Conservation (phyloP, 2,888 invertebrate genomes). For the Andrena bucephala region DNA sequence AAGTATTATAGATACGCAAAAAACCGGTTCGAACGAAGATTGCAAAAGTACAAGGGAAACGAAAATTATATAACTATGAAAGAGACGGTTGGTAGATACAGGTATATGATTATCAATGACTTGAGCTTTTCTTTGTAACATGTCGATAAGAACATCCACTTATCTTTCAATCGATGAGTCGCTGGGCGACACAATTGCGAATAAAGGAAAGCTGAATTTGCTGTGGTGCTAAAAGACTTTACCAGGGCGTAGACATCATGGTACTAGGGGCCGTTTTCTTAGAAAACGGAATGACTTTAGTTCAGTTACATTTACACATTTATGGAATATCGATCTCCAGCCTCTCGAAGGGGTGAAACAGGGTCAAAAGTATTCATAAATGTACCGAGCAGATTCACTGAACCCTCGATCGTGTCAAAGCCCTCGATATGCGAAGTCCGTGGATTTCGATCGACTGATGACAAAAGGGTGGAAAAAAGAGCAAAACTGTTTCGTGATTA, state of each 20-base stretch:
- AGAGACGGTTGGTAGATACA: neutral
- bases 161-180: neutral
- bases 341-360: conserved; percentile 4
- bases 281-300: conserved; percentile 69
- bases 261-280: conserved; percentile 40
- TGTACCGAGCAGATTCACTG: conserved; percentile 57
- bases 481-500: neutral
- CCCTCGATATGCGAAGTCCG: conserved; percentile 15
- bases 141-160: neutral
- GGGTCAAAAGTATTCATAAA: conserved; percentile 61
- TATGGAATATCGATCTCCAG: conserved; percentile 81
- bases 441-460: neutral
- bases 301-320: conserved; percentile 81
- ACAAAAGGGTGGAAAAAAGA: neutral
- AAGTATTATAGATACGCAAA: neutral
- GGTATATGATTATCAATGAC: neutral
- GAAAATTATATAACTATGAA: neutral
- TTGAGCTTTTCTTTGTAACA: neutral
- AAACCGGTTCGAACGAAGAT: conserved; percentile 30
- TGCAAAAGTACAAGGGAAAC: neutral
- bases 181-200: neutral
- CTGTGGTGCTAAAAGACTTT: conserved; percentile 41
- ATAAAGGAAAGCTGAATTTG: neutral
- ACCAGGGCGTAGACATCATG: neutral
- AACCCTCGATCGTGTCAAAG: conserved; percentile 42